Evolutionary conservation across 2,888 invertebrate species (phyloP).

Genomic region (Platycnemis pennipes): DNA sequence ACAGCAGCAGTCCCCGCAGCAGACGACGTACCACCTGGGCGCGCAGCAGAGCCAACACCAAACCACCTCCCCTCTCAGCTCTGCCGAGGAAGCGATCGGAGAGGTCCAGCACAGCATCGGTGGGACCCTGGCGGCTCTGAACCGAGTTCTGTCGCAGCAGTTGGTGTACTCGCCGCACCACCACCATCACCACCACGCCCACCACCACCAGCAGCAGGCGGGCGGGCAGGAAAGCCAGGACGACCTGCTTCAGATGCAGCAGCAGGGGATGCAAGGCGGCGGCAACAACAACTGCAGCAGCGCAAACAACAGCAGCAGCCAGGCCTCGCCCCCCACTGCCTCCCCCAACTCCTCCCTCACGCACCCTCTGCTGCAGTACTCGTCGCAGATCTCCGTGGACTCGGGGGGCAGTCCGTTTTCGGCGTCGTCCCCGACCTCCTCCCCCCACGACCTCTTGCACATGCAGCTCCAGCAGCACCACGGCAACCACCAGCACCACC

Average conservation of each 20-base stretch:
- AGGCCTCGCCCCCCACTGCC: constrained; percentile 70
- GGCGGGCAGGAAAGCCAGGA: constrained; percentile 68
- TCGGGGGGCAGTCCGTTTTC: constrained; percentile 49
- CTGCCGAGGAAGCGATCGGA: constrained; percentile 69
- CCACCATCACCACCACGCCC: constrained; percentile 70
- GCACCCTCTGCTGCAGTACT: constrained; percentile 53
- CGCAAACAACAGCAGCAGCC: constrained; percentile 42
- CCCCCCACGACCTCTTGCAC: constrained; percentile 5
- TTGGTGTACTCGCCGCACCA: not conserved
- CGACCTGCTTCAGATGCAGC: constrained; percentile 71
- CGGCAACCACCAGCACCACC: constrained; percentile 71
- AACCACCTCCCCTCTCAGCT: constrained; percentile 71
- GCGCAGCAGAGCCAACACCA: constrained; percentile 68
- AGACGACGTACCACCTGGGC: constrained; percentile 66
- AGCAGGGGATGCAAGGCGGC: constrained; percentile 37
- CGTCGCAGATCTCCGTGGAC: constrained; percentile 53
- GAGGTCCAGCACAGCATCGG: constrained; percentile 74
- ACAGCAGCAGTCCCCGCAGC: constrained; percentile 68
- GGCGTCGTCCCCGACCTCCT: constrained; percentile 53
- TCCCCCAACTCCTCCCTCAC: constrained; percentile 31
- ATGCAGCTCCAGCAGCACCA: constrained; percentile 65
- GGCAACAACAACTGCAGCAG: constrained; percentile 52
- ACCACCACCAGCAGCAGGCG: constrained; percentile 70
- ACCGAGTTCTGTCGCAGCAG: constrained; percentile 20
- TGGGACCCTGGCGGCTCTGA: constrained; percentile 5